A percentile compares a stretch with the other conserved stretches of the same genome.
Conservation (phyloP, 64 coral and sea anemone genomes). For the Trachythela sp. region DNA sequence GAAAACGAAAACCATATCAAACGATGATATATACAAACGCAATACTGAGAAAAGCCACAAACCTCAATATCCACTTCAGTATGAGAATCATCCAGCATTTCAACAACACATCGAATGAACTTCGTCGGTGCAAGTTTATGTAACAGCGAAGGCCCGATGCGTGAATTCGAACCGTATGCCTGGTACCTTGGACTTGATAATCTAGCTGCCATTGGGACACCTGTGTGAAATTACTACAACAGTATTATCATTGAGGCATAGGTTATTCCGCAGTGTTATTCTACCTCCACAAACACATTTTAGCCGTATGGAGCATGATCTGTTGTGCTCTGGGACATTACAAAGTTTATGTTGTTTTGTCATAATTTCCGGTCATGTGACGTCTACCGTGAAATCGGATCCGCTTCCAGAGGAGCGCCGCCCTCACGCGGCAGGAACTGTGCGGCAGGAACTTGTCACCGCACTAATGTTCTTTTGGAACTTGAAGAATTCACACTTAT, state of each 20-base stretch:
- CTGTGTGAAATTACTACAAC: not conserved
- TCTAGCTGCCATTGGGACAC: not conserved
- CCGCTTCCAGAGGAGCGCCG: not conserved
- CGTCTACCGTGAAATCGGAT: not conserved
- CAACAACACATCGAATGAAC: not conserved
- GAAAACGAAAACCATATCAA: too few species aligned
- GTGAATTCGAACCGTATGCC: not conserved
- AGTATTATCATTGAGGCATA: not conserved
- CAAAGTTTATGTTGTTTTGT: not conserved
- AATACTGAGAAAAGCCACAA: not conserved
- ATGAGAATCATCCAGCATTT: not conserved
- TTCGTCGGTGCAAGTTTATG: not conserved
- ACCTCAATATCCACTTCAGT: conserved; percentile 1
- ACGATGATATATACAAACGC: not conserved
- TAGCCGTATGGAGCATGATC: not conserved
- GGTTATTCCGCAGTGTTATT: too few species aligned
- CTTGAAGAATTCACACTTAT: not conserved
- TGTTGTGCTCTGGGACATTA: not conserved
- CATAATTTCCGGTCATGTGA: conserved; percentile 1
- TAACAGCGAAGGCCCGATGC: not conserved
- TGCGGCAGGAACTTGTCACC: not conserved
- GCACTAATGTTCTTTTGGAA: not conserved
- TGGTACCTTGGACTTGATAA: not conserved
- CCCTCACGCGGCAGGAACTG: not conserved
- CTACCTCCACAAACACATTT: too few species aligned